Evolutionary conservation across 2,888 invertebrate genomes (phyloP).

Genomic region (Agonum fuliginosum): DNA sequence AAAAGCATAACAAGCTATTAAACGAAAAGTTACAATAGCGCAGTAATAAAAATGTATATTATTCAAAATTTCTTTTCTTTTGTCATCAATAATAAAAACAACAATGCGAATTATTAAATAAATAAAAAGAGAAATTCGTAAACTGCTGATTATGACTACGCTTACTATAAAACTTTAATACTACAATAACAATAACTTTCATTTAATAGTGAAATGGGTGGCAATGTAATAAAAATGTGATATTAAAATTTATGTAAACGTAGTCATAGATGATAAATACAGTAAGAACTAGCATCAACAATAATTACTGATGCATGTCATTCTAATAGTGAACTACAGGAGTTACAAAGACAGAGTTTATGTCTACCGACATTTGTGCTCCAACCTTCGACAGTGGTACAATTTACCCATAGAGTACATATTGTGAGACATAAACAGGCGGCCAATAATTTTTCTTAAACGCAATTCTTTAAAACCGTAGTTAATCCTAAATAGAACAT

Average conservation of each 20-base stretch:
- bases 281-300: constrained; percentile 58
- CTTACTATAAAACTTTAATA: constrained; percentile 26
- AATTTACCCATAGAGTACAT: constrained; percentile 36
- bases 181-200: no score
- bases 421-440: constrained; percentile 37
- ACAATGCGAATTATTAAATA: background rate
- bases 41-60: constrained; percentile 2
- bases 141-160: constrained; percentile 50
- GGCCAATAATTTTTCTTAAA: no score
- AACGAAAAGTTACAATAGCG: no score
- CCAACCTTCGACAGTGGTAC: constrained; percentile 43
- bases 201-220: no score
- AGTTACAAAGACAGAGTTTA: constrained; percentile 47
- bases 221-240: background rate
- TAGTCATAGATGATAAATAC: constrained; percentile 44
- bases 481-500: no score
- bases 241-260: constrained; percentile 28
- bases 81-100: background rate
- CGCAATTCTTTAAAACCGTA: no score
- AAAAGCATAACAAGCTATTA: no score
- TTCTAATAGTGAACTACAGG: constrained; percentile 56
- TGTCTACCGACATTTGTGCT: constrained; percentile 52
- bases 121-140: constrained; percentile 26
- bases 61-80: background rate
- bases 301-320: constrained; percentile 53